phyloP scores from a whole-genome alignment of 1,140 invertebrate genomes.

The Drosophila miranda region DNA sequence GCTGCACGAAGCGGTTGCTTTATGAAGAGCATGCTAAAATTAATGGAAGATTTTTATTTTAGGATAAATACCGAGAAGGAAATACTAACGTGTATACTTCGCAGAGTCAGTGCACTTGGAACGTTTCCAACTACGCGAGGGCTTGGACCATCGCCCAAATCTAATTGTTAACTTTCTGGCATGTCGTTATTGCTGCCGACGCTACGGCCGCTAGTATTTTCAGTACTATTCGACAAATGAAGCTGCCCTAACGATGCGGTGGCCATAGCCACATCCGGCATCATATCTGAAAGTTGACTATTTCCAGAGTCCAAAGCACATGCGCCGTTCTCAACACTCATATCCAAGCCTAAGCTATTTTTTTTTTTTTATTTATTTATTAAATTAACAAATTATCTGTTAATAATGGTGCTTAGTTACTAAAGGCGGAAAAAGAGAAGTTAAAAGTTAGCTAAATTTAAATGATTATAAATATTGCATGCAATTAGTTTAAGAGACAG shows the following conservation, averaged over 20 bases:
- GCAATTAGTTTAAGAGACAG: no score
- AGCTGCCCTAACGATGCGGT: constrained; percentile 88
- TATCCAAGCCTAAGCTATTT: constrained; percentile 58
- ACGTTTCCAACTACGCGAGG: constrained; percentile 83
- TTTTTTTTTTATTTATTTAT: no score
- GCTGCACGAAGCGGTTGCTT: constrained; percentile 74
- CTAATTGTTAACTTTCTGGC: constrained; percentile 85
- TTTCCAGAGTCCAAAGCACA: constrained; percentile 79
- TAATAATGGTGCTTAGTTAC: no score
- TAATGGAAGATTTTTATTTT: background rate
- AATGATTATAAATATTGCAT: no score
- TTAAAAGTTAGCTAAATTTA: no score
- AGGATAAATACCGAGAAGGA: background rate
- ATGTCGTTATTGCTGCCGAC: constrained; percentile 61
- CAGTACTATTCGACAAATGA: constrained; percentile 79
- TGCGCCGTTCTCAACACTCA: constrained; percentile 54
- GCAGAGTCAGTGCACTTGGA: constrained; percentile 58
- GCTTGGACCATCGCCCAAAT: constrained; percentile 89
- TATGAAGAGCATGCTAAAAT: constrained; percentile 70
- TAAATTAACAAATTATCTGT: no score
- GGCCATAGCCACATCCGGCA: constrained; percentile 95
- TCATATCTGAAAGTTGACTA: constrained; percentile 89
- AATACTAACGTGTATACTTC: constrained; percentile 67
- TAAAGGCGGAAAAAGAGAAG: no score
- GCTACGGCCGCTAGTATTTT: constrained; percentile 26